phyloP scores from a whole-genome alignment of 2,113 vertebrate genomes.

The Neodontobutis hainanensis region DNA sequence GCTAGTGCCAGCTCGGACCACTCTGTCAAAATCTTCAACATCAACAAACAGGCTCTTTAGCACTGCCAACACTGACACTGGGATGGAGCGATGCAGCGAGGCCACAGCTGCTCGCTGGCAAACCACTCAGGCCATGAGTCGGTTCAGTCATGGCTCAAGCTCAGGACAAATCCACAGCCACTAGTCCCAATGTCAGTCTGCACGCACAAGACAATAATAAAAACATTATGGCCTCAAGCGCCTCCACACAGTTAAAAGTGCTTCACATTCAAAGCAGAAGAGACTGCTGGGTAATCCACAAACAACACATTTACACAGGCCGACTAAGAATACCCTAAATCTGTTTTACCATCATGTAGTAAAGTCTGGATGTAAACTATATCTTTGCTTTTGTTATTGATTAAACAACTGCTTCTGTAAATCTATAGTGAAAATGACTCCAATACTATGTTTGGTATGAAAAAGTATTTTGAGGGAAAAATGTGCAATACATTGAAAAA shows the following conservation, averaged over 20 bases:
- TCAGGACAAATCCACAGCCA: conserved; percentile 41
- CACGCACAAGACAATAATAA: conserved; percentile 37
- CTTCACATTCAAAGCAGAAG: conserved; percentile 42
- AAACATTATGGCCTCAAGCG: conserved; percentile 33
- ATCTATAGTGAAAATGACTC: too few species aligned
- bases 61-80: conserved; percentile 57
- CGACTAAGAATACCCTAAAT: conserved; percentile 13
- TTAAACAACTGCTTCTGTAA: too few species aligned
- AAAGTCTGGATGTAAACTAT: too few species aligned
- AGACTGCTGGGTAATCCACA: not conserved
- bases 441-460: too few species aligned
- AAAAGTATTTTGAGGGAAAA: too few species aligned
- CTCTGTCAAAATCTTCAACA: conserved; percentile 89
- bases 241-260: conserved; percentile 35
- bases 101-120: conserved; percentile 65
- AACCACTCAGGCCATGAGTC: conserved; percentile 43
- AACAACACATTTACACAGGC: conserved; percentile 14
- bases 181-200: conserved; percentile 41
- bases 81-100: conserved; percentile 37
- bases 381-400: not conserved
- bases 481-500: too few species aligned
- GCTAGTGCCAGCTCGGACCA: conserved; percentile 92
- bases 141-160: conserved; percentile 56
- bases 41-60: conserved; percentile 80
- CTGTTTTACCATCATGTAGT: not conserved